A percentile compares a stretch with the other conserved stretches of the same genome.
Conservation (phyloP, 2,113 vertebrate species). For the Romanogobio albipinnatus region DNA sequence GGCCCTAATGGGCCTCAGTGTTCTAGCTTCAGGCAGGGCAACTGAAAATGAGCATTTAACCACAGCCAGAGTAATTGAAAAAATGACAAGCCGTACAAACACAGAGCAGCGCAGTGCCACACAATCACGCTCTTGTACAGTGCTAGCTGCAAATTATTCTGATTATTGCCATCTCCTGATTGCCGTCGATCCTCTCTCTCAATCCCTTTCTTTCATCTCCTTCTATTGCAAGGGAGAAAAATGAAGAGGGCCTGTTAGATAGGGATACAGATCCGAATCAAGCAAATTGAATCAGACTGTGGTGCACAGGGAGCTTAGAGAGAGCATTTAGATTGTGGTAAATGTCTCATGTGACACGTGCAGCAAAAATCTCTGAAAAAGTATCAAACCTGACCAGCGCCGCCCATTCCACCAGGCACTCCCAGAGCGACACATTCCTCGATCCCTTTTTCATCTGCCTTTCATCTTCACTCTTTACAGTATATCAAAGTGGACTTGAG, state of each 20-base stretch:
- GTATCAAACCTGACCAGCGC: neutral
- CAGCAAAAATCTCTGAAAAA: neutral
- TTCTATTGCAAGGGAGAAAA: slow-evolving; percentile 51
- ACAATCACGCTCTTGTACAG: slow-evolving; percentile 33
- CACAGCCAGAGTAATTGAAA: slow-evolving; percentile 79
- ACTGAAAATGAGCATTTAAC: slow-evolving; percentile 81
- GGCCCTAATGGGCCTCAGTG: slow-evolving; percentile 77
- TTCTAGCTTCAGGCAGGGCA: slow-evolving; percentile 73
- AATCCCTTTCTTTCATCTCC: slow-evolving; percentile 51
- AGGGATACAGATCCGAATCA: slow-evolving; percentile 16
- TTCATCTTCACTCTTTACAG: slow-evolving; percentile 5
- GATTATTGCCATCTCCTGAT: slow-evolving; percentile 74
- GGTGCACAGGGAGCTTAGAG: slow-evolving; percentile 4
- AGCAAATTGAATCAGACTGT: slow-evolving; percentile 19
- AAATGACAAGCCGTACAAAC: slow-evolving; percentile 77
- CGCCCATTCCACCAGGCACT: slow-evolving; percentile 1
- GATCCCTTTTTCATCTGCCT: neutral
- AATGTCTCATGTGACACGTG: neutral
- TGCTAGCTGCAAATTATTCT: slow-evolving; percentile 70
- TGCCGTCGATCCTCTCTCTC: slow-evolving; percentile 50
- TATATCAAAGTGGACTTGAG: slow-evolving; percentile 37
- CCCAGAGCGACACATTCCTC: neutral
- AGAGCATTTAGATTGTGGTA: slow-evolving; percentile 9
- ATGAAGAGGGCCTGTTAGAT: neutral
- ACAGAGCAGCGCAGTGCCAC: slow-evolving; percentile 63